Evolutionary conservation across 1,140 invertebrate genomes (phyloP).

Genomic region (Charaxes varanes): DNA sequence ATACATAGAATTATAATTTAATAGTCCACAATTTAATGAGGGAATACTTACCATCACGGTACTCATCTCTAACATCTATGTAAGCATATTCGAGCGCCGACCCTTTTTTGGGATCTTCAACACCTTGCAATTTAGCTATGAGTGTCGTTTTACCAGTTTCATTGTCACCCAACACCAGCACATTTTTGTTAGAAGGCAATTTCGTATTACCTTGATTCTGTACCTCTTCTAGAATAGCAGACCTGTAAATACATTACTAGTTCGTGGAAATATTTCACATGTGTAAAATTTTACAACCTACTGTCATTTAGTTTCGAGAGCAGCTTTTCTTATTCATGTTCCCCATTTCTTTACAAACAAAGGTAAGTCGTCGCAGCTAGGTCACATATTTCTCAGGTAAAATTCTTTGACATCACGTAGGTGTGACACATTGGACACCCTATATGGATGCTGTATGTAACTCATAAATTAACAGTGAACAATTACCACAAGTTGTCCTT

Average conservation of each 20-base stretch:
- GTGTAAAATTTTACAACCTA: neutral
- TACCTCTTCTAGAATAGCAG: conserved; percentile 93
- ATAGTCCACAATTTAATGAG: neutral
- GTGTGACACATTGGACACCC: conserved; percentile 73
- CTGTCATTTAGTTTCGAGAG: conserved; percentile 2
- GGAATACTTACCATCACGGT: conserved; percentile 90
- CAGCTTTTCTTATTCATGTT: conserved; percentile 4
- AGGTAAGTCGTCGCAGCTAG: conserved; percentile 57
- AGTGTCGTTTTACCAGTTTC: conserved; percentile 98
- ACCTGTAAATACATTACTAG: conserved; percentile 78
- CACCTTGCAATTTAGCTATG: conserved; percentile 93
- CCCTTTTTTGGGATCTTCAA: conserved; percentile 97
- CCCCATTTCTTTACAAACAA: conserved; percentile 55
- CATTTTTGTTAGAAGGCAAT: conserved; percentile 93
- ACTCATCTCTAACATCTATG: conserved; percentile 98
- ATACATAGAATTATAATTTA: neutral
- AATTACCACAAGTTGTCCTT: conserved; percentile 81
- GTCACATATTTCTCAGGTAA: conserved; percentile 68
- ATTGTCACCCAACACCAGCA: conserved; percentile 94
- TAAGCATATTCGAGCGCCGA: conserved; percentile 98
- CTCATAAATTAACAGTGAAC: conserved; percentile 55
- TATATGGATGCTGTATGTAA: conserved; percentile 66
- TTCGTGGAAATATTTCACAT: conserved; percentile 2
- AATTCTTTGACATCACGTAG: conserved; percentile 68
- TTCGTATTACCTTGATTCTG: conserved; percentile 95